Base-by-base conservation (phyloP, 1,140 invertebrate species). In the Cydia splendana region DNA sequence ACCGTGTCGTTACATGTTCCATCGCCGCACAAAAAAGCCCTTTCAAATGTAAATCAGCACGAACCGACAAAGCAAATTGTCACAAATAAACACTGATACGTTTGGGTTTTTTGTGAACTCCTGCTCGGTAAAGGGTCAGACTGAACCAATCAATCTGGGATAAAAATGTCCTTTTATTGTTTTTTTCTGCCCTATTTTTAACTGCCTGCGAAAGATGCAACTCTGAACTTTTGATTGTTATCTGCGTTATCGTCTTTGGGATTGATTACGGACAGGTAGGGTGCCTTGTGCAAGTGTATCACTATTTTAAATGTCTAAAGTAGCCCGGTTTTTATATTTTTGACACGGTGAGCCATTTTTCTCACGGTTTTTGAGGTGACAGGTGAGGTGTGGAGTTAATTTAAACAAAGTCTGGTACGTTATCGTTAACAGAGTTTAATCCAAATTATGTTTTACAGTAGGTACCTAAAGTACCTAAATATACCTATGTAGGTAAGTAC, bases 21-120 rank as follows among this genome's bases (percentile, higher is more conserved):
- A 86, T 85, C 82, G 81, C 84, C 82, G 81, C 80, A 88, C 82
- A 89, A 84, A 91, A 88, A 87, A 82, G 80, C 82, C 85, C 82
- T 91, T 92, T 93, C 87, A 92, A 92, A 93, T 93, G 90, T 91
- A 92, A 93, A 93, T 93, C 86, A 87, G 84, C 84, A 85, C 84
- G 87, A 86, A 91, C 91, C 91, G 91, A 93, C 91, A 93, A 93
- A 93, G 91, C 90, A 93, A 93, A 93, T 93, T 93, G 91, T 93
- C 91, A 93, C 91, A 93, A 93, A 93, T 93, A 93, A 93, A 93
- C 91, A 93, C 85, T 85, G 89, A 91, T 91, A 90, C 88, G 86
- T 90, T 87, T 84, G 75, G 24, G 83, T 91, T 93, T 91, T 90
- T 91, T 93, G 83, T 88, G 85, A 89, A 89, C 74, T 80, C 80